Conservation (phyloP, 2,888 invertebrate species). For the Campaea margaritaria region DNA sequence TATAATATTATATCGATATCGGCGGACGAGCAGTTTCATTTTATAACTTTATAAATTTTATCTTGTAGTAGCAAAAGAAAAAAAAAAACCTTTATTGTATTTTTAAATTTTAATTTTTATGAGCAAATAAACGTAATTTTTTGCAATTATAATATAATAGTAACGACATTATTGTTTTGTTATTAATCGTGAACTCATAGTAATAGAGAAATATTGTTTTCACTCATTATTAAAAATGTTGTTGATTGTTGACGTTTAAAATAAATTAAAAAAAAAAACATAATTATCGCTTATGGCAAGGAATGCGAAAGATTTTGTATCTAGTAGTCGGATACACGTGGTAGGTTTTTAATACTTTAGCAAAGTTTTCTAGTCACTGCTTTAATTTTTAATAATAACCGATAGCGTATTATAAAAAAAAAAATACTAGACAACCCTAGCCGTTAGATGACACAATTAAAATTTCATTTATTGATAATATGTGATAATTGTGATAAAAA, state of each 20-base stretch:
- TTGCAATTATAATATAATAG: too few relatives aligned
- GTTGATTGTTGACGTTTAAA: not conserved
- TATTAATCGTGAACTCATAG: too few relatives aligned
- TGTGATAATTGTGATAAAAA: slow-evolving; percentile 30
- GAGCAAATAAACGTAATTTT: too few relatives aligned
- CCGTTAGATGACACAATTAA: not conserved
- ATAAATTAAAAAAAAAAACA: too few relatives aligned
- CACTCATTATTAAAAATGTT: too few relatives aligned
- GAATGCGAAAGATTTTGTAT: slow-evolving; percentile 40
- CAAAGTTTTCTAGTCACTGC: slow-evolving; percentile 23
- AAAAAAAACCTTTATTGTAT: too few relatives aligned
- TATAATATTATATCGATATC: not conserved
- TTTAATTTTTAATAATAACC: slow-evolving; percentile 12
- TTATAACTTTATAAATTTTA: not conserved
- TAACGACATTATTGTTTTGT: too few relatives aligned
- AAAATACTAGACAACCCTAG: slow-evolving; percentile 39
- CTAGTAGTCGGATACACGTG: slow-evolving; percentile 11
- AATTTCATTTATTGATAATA: slow-evolving; percentile 14
- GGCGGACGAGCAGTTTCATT: not conserved
- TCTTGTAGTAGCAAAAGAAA: too few relatives aligned
- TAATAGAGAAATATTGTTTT: not conserved
- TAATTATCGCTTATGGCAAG: slow-evolving; percentile 37
- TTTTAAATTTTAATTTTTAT: too few relatives aligned
- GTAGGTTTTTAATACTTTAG: slow-evolving; percentile 13
- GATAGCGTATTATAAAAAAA: slow-evolving; percentile 3